These are phyloP conservation scores for Entelurus aequoreus DNA, from an alignment of 2,113 vertebrate species.

Conservation along the genomic window DNA sequence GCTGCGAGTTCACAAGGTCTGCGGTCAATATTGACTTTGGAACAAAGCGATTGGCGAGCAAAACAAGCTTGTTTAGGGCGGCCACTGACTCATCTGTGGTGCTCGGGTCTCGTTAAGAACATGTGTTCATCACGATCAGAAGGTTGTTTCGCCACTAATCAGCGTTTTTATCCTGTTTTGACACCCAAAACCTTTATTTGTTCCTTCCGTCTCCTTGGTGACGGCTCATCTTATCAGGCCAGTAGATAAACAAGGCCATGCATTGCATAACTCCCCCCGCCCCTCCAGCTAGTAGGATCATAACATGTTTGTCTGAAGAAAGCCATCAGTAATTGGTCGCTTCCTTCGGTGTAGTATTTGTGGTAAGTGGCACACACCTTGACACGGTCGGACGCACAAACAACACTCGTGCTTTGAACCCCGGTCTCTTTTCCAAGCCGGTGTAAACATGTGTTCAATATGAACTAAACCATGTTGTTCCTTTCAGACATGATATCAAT, in stretches of 20 bases:
- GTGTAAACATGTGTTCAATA: too few relatives aligned
- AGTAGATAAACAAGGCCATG: constrained; percentile 59
- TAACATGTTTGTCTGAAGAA: constrained; percentile 63
- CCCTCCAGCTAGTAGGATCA: constrained; percentile 45
- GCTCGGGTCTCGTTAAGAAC: background rate
- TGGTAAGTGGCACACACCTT: constrained; percentile 9
- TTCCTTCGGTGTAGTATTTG: constrained; percentile 68
- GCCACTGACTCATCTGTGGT: background rate
- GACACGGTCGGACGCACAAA: too few relatives aligned
- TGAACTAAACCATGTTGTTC: too few relatives aligned
- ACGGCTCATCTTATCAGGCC: constrained; percentile 48
- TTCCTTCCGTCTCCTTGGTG: constrained; percentile 24
- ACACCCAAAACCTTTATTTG: constrained; percentile 30
- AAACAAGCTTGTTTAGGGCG: constrained; percentile 49
- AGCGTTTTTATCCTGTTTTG: constrained; percentile 24
- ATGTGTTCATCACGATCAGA: background rate
- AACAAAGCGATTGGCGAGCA: constrained; percentile 47
- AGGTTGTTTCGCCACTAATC: background rate
- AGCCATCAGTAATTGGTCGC: constrained; percentile 34
- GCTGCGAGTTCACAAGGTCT: constrained; percentile 52
- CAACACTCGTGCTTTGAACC: too few relatives aligned
- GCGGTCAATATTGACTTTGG: constrained; percentile 72
- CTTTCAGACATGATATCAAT: background rate
- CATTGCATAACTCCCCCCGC: constrained; percentile 58
- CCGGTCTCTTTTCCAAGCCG: too few relatives aligned